Base-by-base conservation (phyloP, 1,140 invertebrate genomes). In the Proctacanthus coquilletti region DNA sequence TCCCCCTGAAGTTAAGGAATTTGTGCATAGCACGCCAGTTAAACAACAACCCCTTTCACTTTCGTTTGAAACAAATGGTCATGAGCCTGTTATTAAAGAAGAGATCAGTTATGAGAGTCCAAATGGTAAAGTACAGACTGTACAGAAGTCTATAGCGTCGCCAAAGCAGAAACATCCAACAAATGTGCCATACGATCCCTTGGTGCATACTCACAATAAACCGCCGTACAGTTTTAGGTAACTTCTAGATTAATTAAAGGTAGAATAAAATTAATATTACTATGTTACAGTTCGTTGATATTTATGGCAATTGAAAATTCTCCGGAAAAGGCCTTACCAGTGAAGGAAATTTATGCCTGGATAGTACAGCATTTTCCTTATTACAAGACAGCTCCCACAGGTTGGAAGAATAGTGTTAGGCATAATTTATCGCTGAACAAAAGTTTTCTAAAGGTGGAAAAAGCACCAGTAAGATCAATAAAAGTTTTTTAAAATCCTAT, bases 311-410 rank as follows among this genome's bases (percentile, higher is more conserved):
- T 95, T 45, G 89, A 96, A 61, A 84, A 88, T 45, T 89, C 86
- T 0, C 72, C 78, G 4, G 74, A 77, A 30, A 84, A 92, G 56
- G 86, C 87, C 5, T 56, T 94, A 38, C 88, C 89, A 2, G 91
- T 96, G 0, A 93, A 93, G 54, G 92, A 96, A 59, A 95, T 97
- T 46, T 97, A 97, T 55, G 78, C 87, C n/a, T 97, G 92, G 92
- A 96, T 97, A 42, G 67, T 93, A 45, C 78, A 87, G 45, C 89
- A 95, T 60, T 97, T 95, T 65, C 92, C 92, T 0, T 97, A 95
- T 62, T 97, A 95, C 63, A 83, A 85, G 52, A 87, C 86, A 48
- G 91, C 92, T 3, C 89, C 91, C 1, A 91, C 86, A 49, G 92
- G 92, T 14, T 97, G 92, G 92, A 97, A 96, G 70, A 97, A 96